These are phyloP conservation scores for Acrossocheilus wenchowensis DNA, from an alignment of 2,797 vertebrate genomes.

Conservation along the genomic window DNA sequence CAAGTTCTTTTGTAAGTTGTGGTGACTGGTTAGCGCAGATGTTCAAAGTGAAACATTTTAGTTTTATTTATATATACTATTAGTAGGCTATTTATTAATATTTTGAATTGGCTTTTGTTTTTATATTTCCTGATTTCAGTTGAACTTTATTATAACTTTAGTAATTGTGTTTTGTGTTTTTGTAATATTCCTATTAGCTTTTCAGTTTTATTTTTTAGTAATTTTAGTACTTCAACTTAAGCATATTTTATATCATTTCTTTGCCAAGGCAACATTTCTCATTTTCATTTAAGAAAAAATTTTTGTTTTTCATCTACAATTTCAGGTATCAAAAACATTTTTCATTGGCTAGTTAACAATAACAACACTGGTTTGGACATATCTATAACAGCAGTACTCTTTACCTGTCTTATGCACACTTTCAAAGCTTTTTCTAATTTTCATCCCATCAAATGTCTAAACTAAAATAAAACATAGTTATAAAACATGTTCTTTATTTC, in stretches of 20 bases:
- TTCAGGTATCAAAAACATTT: neutral
- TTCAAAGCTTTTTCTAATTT: neutral
- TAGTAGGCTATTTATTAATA: neutral
- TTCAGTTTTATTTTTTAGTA: neutral
- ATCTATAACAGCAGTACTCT: neutral
- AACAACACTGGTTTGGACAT: neutral
- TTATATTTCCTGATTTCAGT: neutral
- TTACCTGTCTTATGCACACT: neutral
- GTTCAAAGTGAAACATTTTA: neutral
- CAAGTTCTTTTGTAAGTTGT: neutral
- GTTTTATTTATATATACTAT: neutral
- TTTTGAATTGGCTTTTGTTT: neutral
- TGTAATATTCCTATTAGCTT: neutral
- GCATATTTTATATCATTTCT: neutral
- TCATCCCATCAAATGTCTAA: neutral
- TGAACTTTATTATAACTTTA: neutral
- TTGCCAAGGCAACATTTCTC: neutral
- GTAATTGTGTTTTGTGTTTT: neutral
- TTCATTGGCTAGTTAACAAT: neutral
- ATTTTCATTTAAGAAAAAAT: neutral
- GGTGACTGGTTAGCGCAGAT: neutral
- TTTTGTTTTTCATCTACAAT: neutral
- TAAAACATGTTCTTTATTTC: neutral
- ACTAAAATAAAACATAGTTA: neutral
- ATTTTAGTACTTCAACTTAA: neutral